These are phyloP conservation scores for Coelinius sp. DNA, from an alignment of 2,888 invertebrate genomes.

Conservation along the genomic window DNA sequence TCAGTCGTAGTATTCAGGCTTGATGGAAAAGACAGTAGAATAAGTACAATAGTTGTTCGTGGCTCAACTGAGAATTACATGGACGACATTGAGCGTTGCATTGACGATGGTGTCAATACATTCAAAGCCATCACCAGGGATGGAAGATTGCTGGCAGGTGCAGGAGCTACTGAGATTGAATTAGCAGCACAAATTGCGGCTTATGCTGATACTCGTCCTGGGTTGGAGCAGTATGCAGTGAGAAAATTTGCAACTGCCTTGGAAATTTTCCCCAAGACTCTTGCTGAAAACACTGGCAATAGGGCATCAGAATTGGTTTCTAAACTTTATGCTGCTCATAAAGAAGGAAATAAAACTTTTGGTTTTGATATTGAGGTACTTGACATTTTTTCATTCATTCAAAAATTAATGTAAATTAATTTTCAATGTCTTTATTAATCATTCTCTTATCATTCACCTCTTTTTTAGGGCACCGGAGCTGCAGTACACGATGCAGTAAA, in stretches of 20 bases:
- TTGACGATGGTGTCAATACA: constrained; percentile 99
- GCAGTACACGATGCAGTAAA: constrained; percentile 83
- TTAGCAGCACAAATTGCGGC: constrained; percentile 88
- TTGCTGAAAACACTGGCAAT: constrained; percentile 95
- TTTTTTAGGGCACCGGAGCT: constrained; percentile 74
- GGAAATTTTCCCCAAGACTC: constrained; percentile 90
- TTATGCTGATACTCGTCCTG: constrained; percentile 93
- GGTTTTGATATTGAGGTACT: constrained; percentile 90
- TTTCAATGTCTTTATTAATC: neutral
- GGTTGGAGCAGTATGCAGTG: constrained; percentile 97
- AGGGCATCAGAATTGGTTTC: constrained; percentile 90
- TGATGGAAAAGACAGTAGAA: constrained; percentile 85
- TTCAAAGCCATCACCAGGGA: constrained; percentile 92
- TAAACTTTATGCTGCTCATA: constrained; percentile 94
- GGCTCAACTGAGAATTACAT: constrained; percentile 98
- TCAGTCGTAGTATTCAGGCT: constrained; percentile 94
- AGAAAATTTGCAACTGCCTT: constrained; percentile 92
- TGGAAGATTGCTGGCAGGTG: constrained; percentile 89
- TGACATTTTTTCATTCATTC: neutral
- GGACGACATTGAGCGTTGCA: constrained; percentile 98
- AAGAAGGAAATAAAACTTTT: constrained; percentile 83
- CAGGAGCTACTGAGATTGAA: constrained; percentile 96
- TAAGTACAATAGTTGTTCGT: constrained; percentile 94
- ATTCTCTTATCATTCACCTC: neutral
- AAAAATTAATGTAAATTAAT: neutral